Evolutionary conservation across 2,888 invertebrate species (phyloP), one percentile per base, ranked within the genome.

Genomic region (Petrolisthes manimaculis): DNA sequence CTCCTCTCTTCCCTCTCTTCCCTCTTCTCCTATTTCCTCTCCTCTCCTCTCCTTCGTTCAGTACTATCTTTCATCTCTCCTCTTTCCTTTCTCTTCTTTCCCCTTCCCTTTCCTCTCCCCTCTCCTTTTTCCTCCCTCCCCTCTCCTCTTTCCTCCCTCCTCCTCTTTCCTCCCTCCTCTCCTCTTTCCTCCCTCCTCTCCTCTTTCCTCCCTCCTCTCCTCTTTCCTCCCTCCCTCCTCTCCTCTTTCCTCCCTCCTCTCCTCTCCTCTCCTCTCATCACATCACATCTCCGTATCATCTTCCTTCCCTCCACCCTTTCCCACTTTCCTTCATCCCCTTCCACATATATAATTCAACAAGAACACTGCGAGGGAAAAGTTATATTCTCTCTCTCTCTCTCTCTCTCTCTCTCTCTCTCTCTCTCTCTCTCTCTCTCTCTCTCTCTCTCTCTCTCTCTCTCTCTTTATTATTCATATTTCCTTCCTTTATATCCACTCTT

Each of bases 321-420:
- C 61, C 14, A 9, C 61, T 9, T 61, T 61, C 61, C 61, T 61
- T 61, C 61, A 6, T 61, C 61, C 61, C 14, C 61, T 14, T 9
- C 61, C 61, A 61, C 61, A 61, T 14, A 61, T 9, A 61, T 14
- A 61, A 6, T 61, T 61, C 61, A 6, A 9, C 61, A 61, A 61
- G 61, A 6, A 9, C 61, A 6, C n/a, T n/a, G n/a, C n/a, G n/a
- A n/a, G n/a, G 61, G 61, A 61, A 61, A 61, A 14, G 14, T 61
- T 6, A 6, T 61, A 14, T 61, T 81, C 81, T 81, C 81, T 81
- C 81, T 81, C 81, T 81, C 81, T 81, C 81, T 81, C 81, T 81
- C 81, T 81, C 81, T 81, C 81, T 81, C 81, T 61, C 81, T 81
- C 81, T 81, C 81, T 81, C 80, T 81, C 81, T 81, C 81, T 61